These are phyloP conservation scores for Xanthia togata DNA, from an alignment of 2,888 invertebrate species.

Conservation along the genomic window DNA sequence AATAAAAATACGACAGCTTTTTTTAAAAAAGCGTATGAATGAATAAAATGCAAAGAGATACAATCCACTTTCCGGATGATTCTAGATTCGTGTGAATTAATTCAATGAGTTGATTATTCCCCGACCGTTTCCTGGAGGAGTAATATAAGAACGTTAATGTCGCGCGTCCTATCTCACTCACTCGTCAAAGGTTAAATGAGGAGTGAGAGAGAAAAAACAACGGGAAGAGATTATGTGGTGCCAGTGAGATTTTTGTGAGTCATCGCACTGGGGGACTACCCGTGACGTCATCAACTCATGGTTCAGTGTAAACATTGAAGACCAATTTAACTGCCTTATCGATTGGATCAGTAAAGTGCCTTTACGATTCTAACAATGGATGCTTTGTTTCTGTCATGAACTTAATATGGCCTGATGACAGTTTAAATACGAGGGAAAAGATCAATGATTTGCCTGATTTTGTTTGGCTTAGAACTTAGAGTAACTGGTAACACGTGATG, in stretches of 20 bases:
- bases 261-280: conserved; percentile 72
- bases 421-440: conserved; percentile 39
- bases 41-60: conserved; percentile 59
- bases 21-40: conserved; percentile 55
- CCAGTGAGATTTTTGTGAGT: conserved; percentile 74
- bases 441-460: conserved; percentile 32
- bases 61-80: conserved; percentile 64
- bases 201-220: conserved; percentile 39
- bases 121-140: conserved; percentile 69
- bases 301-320: conserved; percentile 69
- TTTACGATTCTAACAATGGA: conserved; percentile 63
- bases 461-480: conserved; percentile 15
- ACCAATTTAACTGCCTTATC: conserved; percentile 69
- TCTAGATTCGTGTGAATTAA: conserved; percentile 73
- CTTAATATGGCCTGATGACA: conserved; percentile 50
- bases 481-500: conserved; percentile 4
- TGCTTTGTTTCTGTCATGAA: conserved; percentile 62
- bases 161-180: conserved; percentile 46
- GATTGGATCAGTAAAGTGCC: conserved; percentile 65
- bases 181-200: conserved; percentile 28
- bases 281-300: conserved; percentile 74
- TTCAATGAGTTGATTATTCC: conserved; percentile 76
- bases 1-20: conserved; percentile 53
- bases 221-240: conserved; percentile 59
- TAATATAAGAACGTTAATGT: conserved; percentile 65